Base-by-base conservation (phyloP, 2,113 vertebrate genomes). In the Willisornis vidua region DNA sequence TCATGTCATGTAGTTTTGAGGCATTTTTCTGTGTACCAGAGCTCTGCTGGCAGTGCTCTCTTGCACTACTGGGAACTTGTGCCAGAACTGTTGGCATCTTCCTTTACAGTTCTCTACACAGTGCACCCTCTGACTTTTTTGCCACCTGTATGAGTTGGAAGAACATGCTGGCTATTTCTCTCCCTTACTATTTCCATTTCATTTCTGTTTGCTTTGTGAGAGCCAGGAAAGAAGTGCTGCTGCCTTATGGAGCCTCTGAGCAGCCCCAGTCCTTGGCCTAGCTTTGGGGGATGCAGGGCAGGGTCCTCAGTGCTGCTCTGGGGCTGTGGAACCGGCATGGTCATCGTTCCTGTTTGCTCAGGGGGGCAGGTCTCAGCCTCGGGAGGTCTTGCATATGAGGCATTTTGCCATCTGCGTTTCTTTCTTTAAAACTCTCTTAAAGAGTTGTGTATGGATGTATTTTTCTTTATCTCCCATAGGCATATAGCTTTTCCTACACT, bases 1-100 rank as follows among this genome's bases (percentile, higher is more conserved):
- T 52, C 31, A 15, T 59, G 35, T 22, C 22, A 1, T 24, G 13
- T 0, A n/a, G 12, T 18, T 46, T 12, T 0, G 1, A 82, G 26
- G 37, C 25, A 23, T 81, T 75, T 72, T 68, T 77, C 35, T 80
- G 0, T 76, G 81, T 62, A 71, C 24, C 70, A 29, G 33, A 46
- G 52, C 65, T 93, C 57, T 55, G 35, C 70, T 77, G 59, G 46
- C 52, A n/a, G 46, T 5, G 0, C 9, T 76, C 31, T 58, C 41
- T 70, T 83, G 54, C 22, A 19, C 33, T 1, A 8, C 54, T 61
- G 41, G 75, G 61, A 73, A 31, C n/a, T 85, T 33, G 12, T 84
- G 39, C 52, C 41, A 18, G 71, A 57, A 51, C 14, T 58, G 46
- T 26, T 76, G 48, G 54, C 31, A 14, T 70, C 68, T 87, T 73